Evolutionary conservation across 2,888 invertebrate species (phyloP), one percentile per base, ranked within the genome.

Genomic region (Charanyca ferruginea): DNA sequence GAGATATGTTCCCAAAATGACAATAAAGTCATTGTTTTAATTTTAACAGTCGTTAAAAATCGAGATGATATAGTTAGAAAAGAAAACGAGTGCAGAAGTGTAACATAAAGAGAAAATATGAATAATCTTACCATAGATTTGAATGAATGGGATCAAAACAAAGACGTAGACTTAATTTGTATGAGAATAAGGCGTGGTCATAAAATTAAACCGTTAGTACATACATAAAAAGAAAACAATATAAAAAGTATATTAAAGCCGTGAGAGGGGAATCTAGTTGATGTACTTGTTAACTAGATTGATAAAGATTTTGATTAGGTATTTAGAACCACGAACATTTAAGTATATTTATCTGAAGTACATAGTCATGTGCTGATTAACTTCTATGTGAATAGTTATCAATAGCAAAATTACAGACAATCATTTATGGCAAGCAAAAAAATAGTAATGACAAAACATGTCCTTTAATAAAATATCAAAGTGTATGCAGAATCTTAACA

Each of bases 241-340:
- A 55, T 51, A 59, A 73, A 59, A 66, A 66, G 85, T 85, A 87
- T 86, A 90, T 89, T 90, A 79, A 81, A 80, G 72, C 85, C 89
- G 89, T 90, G 90, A 80, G 89, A 89, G 74, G 42, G 79, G 75
- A 83, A 72, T 81, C 77, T 71, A 79, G 77, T 83, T 83, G 81
- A 79, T 71, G 55, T 58, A 38, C 55, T 54, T 62, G 41, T 62
- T 55, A 48, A 65, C 66, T 51, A 77, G 47, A 76, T 55, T 59
- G 44, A 59, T 58, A 52, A 57, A 51, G 7, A 53, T 53, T 48
- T 51, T 65, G 20, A 55, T 45, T 41, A 28, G 13, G 9, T 32
- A 41, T 32, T 0, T 60, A 23, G 13, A 38, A 38, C 25, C 23
- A 16, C 7, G n/a, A 42, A 18, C 16, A 16, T 2, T 38, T 16